A percentile compares a stretch with the other conserved stretches of the same genome.
These are phyloP conservation scores for Diaphora mendica DNA, from an alignment of 2,888 invertebrate species.

Conservation along the genomic window DNA sequence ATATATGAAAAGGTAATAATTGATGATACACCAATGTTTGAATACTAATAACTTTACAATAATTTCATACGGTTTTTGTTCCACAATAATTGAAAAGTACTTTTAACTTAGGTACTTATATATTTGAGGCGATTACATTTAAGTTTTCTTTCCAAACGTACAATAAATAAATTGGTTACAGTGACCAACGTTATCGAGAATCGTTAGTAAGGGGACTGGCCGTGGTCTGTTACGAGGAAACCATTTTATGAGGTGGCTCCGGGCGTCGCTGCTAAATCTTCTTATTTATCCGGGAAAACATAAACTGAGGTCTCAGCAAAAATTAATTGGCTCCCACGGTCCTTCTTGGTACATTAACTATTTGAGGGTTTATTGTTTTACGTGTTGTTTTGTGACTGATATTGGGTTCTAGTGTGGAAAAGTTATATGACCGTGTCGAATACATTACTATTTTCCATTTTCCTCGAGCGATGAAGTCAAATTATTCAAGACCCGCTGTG, in stretches of 20 bases:
- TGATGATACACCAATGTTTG: background rate
- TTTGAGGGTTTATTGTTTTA: conserved; percentile 70
- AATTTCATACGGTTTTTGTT: background rate
- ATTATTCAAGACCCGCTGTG: conserved; percentile 55
- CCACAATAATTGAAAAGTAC: background rate
- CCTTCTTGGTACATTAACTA: conserved; percentile 78
- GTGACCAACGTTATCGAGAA: conserved; percentile 58
- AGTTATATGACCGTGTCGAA: conserved; percentile 28
- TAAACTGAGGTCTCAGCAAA: conserved; percentile 83
- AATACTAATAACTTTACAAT: background rate
- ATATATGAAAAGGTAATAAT: background rate
- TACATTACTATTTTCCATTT: conserved; percentile 34
- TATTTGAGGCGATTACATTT: background rate
- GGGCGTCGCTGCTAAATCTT: conserved; percentile 81
- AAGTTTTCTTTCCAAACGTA: background rate
- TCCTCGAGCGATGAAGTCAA: conserved; percentile 44
- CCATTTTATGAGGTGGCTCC: conserved; percentile 78
- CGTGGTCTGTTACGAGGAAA: conserved; percentile 76
- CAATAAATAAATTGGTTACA: conserved; percentile 26
- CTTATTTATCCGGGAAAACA: conserved; percentile 85
- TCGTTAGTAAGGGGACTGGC: conserved; percentile 72
- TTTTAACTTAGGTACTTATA: background rate
- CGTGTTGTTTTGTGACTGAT: conserved; percentile 44
- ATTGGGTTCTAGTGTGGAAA: conserved; percentile 33
- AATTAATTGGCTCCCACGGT: conserved; percentile 83